Evolutionary conservation across 2,113 vertebrate species (phyloP).

Genomic region (Anseranas semipalmata): DNA sequence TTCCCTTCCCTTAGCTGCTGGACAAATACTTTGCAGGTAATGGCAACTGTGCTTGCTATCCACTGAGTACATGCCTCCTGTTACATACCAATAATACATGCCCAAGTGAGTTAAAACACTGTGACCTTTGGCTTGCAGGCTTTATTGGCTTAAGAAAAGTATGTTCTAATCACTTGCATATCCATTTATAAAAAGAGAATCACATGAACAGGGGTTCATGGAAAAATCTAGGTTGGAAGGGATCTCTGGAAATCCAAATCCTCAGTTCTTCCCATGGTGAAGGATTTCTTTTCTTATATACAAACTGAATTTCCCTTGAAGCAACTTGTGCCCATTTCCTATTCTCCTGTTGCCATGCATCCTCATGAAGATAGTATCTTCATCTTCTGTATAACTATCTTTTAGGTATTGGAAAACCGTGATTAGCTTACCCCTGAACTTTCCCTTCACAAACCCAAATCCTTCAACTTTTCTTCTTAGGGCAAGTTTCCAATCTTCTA

Average conservation of each 20-base stretch:
- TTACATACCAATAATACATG: not conserved
- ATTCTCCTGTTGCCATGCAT: not conserved
- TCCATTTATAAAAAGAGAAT: not conserved
- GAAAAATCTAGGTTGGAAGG: not conserved
- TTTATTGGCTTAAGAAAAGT: not conserved
- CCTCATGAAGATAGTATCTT: not conserved
- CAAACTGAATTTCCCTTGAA: not conserved
- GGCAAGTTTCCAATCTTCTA: not conserved
- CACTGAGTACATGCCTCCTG: not conserved
- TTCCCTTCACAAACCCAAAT: not conserved
- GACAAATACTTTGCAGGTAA: not conserved
- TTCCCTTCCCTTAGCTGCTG: not conserved
- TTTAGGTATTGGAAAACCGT: not conserved
- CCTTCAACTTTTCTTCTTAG: not conserved
- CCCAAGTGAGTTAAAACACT: not conserved
- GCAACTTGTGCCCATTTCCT: not conserved
- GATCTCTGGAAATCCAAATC: not conserved
- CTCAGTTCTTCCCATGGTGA: not conserved
- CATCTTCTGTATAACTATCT: not conserved
- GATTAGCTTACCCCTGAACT: not conserved
- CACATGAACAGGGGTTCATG: not conserved
- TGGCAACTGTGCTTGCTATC: not conserved
- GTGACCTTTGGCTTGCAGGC: not conserved
- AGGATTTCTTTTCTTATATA: not conserved
- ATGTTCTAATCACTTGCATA: not conserved